Conservation (phyloP, 2,888 invertebrate species). For the Leptothorax acervorum region DNA sequence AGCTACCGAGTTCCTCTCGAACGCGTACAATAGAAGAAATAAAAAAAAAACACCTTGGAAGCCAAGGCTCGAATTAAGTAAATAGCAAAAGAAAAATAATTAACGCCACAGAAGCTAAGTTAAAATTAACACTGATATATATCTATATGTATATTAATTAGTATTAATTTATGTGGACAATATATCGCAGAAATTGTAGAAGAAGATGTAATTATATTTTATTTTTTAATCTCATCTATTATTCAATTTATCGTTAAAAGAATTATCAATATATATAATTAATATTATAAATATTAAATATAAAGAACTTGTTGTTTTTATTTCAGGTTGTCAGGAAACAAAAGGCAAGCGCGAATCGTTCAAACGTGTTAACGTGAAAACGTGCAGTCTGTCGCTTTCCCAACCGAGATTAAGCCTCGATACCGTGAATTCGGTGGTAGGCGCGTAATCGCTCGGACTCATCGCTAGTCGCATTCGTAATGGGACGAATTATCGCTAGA, state of each 20-base stretch:
- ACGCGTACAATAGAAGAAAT: slow-evolving; percentile 24
- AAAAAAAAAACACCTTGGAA: not conserved
- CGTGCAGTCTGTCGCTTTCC: slow-evolving; percentile 24
- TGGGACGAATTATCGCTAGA: slow-evolving; percentile 59
- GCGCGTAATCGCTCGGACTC: slow-evolving; percentile 55
- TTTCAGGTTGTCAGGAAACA: not conserved
- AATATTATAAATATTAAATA: not conserved
- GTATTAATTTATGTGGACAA: not conserved
- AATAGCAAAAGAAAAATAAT: not conserved
- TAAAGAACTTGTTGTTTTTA: not conserved
- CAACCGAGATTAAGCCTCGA: slow-evolving; percentile 61
- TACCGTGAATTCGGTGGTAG: slow-evolving; percentile 55
- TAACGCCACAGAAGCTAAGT: not conserved
- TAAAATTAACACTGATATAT: not conserved
- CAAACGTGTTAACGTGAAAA: slow-evolving; percentile 37
- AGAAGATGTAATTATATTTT: not conserved
- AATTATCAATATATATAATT: slow-evolving; percentile 1
- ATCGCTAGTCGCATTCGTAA: slow-evolving; percentile 58
- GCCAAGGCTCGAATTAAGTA: slow-evolving; percentile 1
- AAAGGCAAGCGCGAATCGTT: not conserved
- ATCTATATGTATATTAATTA: not conserved
- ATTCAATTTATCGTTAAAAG: not conserved
- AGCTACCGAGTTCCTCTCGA: slow-evolving; percentile 64
- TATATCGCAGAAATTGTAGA: not conserved
- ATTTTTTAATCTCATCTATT: not conserved